A percentile compares a stretch with the other conserved stretches of the same genome.
Conservation (phyloP, 2,113 vertebrate species). For the Lepus americanus region DNA sequence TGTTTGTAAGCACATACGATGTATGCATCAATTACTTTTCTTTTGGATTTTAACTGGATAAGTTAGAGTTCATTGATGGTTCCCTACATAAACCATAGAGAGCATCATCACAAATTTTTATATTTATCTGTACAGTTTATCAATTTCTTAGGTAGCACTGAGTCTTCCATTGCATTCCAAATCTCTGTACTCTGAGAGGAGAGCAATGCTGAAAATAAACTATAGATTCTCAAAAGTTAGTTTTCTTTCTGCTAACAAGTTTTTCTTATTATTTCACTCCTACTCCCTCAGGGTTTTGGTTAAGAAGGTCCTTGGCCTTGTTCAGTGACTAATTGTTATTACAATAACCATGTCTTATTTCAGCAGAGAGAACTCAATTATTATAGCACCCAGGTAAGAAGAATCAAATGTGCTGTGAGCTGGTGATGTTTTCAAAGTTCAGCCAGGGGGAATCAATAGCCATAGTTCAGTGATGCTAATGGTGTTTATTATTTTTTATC, state of each 20-base stretch:
- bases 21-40: background rate
- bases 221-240: background rate
- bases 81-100: background rate
- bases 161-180: background rate
- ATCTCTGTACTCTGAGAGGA: background rate
- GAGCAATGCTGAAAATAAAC: constrained; percentile 12
- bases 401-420: background rate
- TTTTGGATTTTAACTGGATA: background rate
- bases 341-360: constrained; percentile 93
- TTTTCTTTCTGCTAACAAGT: background rate
- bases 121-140: background rate
- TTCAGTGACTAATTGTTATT: constrained; percentile 91
- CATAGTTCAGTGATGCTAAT: background rate
- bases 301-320: constrained; percentile 87
- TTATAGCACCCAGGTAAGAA: constrained; percentile 90
- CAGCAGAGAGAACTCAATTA: constrained; percentile 92
- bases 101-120: background rate
- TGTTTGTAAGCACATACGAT: background rate
- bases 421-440: background rate
- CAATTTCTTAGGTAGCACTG: background rate
- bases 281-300: constrained; percentile 88
- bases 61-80: background rate
- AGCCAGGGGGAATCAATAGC: background rate
- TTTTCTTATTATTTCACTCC: constrained; percentile 9
- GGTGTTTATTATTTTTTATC: background rate